Evolutionary conservation across 2,888 invertebrate genomes (phyloP), one percentile per base, ranked within the genome.

Genomic region (Drosophila recens): DNA sequence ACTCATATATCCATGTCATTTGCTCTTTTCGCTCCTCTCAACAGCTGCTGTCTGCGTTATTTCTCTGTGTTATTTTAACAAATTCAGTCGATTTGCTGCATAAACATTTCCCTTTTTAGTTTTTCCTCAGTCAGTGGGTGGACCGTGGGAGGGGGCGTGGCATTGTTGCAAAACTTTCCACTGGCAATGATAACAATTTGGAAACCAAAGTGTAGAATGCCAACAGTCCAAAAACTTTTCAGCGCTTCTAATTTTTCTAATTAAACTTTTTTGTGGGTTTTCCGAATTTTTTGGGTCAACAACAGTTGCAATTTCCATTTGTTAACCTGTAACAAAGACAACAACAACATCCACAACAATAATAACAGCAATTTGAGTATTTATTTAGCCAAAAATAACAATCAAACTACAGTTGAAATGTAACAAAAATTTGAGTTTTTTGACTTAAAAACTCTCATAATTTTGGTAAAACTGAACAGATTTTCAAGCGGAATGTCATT

Each of bases 51-150:
- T 53, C 49, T 52, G 46, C 49, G 30, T 65, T 51, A 20, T 43
- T 43, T 61, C 45, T 61, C 61, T 48, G 46, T 90, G 82, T 90
- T 90, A 87, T 90, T 90, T 75, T 80, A 90, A 90, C 90, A 90
- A 90, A 90, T 90, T 90, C 90, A 90, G 90, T 90, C 90, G 90
- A 90, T 90, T 90, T 90, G 90, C 90, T 90, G 83, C 83, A 90
- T 90, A 89, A 90, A 90, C 87, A 90, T 83, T 82, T 58, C 46
- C 43, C 48, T 23, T 20, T 20, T 42, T 17, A 17, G 38, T 49
- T 20, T 27, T 27, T 27, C 5, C 27, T 27, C 27, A 27, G n/a
- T 36, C 51, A 48, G 40, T 61, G 51, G 30, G 40, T 8, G 45
- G 27, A 0, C 30, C 8, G 30, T 6, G 5, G 5, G 30, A 2